These are phyloP conservation scores for Neosilurus mollespiculum DNA, from an alignment of 2,797 vertebrate species.

Conservation along the genomic window DNA sequence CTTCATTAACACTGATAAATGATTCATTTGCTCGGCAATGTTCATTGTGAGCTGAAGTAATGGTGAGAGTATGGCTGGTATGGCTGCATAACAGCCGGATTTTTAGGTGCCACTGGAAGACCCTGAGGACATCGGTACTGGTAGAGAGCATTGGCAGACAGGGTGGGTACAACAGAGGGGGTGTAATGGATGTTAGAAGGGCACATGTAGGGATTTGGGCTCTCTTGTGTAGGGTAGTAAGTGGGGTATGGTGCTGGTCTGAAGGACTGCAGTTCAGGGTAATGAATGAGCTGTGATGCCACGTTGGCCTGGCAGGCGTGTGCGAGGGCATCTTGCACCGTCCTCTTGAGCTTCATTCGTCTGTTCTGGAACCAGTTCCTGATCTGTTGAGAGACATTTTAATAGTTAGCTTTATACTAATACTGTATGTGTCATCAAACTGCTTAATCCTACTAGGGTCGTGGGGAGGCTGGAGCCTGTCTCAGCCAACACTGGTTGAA, in stretches of 20 bases:
- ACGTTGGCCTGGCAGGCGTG: slow-evolving; percentile 73
- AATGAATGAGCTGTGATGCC: slow-evolving; percentile 71
- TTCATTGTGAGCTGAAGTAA: slow-evolving; percentile 61
- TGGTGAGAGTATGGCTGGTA: slow-evolving; percentile 67
- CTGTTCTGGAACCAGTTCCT: slow-evolving; percentile 83
- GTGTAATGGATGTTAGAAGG: slow-evolving; percentile 65
- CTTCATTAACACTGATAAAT: background rate
- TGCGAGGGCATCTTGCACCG: slow-evolving; percentile 75
- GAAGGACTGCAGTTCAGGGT: slow-evolving; percentile 71
- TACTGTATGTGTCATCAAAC: background rate
- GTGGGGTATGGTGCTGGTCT: slow-evolving; percentile 64
- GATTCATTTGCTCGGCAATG: background rate
- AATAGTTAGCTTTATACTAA: background rate
- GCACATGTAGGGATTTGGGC: slow-evolving; percentile 58
- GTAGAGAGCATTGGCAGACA: slow-evolving; percentile 67
- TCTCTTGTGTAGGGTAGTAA: slow-evolving; percentile 61
- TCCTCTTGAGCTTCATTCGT: slow-evolving; percentile 79
- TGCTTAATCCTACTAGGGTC: no score
- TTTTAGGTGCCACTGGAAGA: slow-evolving; percentile 60
- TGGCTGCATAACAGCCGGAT: slow-evolving; percentile 54
- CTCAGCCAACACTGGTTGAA: no score
- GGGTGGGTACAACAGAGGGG: slow-evolving; percentile 45
- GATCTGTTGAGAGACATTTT: slow-evolving; percentile 62
- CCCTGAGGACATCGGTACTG: slow-evolving; percentile 66
- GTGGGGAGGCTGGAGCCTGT: no score